Evolutionary conservation across 2,113 vertebrate genomes (phyloP).

Genomic region (Gulo gulo): DNA sequence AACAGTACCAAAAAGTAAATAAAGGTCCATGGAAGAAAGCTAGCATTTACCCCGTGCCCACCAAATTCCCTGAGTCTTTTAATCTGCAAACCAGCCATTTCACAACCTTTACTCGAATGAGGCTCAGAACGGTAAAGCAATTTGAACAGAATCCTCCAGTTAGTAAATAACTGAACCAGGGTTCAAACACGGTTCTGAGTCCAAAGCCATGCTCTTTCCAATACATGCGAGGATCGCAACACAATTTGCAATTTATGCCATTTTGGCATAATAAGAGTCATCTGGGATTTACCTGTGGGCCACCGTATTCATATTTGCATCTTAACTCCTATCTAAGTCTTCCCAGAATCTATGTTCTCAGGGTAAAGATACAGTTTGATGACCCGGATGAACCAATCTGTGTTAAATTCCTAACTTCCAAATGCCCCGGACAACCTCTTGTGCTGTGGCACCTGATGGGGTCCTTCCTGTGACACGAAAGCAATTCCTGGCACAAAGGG

Average conservation of each 20-base stretch:
- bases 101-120: neutral
- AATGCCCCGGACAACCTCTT: neutral
- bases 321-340: neutral
- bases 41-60: neutral
- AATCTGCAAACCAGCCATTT: neutral
- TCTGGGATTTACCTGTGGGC: neutral
- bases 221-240: neutral
- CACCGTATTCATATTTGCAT: neutral
- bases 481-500: neutral
- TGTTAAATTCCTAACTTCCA: neutral
- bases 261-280: neutral
- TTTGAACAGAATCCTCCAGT: neutral
- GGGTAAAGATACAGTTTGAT: neutral
- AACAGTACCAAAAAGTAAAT: neutral
- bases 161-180: neutral
- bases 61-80: neutral
- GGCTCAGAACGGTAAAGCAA: neutral
- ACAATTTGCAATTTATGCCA: neutral
- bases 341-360: neutral
- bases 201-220: neutral
- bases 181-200: neutral
- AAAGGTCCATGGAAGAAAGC: neutral
- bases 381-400: neutral
- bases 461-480: neutral
- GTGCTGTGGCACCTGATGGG: neutral